These are phyloP conservation scores for Cryptoprocta ferox DNA, from an alignment of 2,797 vertebrate genomes.

Conservation along the genomic window DNA sequence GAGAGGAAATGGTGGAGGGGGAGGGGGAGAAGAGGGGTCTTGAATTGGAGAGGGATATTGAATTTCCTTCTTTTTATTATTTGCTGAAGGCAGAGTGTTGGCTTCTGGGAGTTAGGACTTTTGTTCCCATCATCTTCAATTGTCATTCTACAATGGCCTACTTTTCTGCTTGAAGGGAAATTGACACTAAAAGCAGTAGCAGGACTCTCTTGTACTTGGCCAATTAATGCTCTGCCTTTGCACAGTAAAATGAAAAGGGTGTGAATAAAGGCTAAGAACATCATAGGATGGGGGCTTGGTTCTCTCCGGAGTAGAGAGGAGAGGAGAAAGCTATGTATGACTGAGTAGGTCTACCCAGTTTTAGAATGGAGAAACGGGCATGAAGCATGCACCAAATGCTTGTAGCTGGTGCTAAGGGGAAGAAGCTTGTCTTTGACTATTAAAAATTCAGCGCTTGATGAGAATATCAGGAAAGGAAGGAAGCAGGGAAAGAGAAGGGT, in stretches of 20 bases:
- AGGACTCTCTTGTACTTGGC: slow-evolving; percentile 44
- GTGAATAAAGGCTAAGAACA: background rate
- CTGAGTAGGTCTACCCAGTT: background rate
- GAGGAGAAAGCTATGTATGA: background rate
- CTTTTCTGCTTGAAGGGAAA: background rate
- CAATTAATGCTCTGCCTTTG: background rate
- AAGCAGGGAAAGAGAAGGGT: background rate
- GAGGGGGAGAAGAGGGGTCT: background rate
- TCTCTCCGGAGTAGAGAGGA: too few relatives aligned
- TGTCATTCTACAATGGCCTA: too few relatives aligned
- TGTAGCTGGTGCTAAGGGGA: background rate
- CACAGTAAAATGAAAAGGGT: background rate
- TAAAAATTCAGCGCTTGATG: background rate
- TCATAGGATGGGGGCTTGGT: background rate
- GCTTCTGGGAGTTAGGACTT: background rate
- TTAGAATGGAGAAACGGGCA: background rate
- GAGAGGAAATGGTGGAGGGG: background rate
- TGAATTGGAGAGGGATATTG: background rate
- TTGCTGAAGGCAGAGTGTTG: background rate
- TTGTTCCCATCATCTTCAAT: background rate
- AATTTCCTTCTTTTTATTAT: background rate
- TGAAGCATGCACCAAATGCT: background rate
- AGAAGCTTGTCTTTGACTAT: background rate
- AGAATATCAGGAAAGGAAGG: background rate
- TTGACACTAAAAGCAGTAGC: slow-evolving; percentile 44